Base-by-base conservation (phyloP, 2,888 invertebrate species). In the Meganola albula region DNA sequence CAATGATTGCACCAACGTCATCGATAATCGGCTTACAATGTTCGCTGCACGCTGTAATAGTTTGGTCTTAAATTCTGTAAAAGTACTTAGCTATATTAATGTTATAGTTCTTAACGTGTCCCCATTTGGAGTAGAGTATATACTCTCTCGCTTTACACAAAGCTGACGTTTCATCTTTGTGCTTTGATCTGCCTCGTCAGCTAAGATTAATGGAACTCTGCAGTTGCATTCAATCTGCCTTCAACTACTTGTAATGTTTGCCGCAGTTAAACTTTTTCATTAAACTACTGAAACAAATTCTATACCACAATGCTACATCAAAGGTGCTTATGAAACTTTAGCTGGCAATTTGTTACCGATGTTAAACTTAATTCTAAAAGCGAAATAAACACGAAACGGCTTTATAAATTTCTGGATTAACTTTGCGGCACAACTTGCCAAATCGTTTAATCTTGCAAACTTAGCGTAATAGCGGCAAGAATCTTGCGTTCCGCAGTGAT, bases 91-190 rank as follows among this genome's bases (percentile, higher is more conserved):
- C n/a, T n/a, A n/a, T n/a, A n/a, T n/a, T n/a, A n/a, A n/a, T n/a
- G n/a, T n/a, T n/a, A n/a, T n/a, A n/a, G n/a, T n/a, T n/a, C n/a
- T n/a, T n/a, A n/a, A 36, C 43, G 44, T 47, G 56, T 37, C 44
- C 53, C 40, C 48, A 39, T 56, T 53, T 33, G 32, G 13, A 33
- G 35, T 31, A 26, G 39, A n/a, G n/a, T n/a, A n/a, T n/a, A n/a
- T 12, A 35, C 40, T 27, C 43, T 47, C 49, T 40, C 35, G 23
- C 25, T 33, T 16, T 34, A 34, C 35, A 48, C 44, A 51, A 45
- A 48, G 54, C 41, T 39, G 31, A 29, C 53, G 48, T 52, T 57
- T 57, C 58, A 57, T 53, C 49, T 54, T 41, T 40, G 40, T 40
- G 47, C 58, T 55, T 56, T 56, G 55, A 56, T 51, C 46, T 35